Percentiles rank a stretch among this genome's conserved stretches.
Evolutionary conservation across 2,113 vertebrate species (phyloP).

Genomic region (Paramisgurnus dabryanus): DNA sequence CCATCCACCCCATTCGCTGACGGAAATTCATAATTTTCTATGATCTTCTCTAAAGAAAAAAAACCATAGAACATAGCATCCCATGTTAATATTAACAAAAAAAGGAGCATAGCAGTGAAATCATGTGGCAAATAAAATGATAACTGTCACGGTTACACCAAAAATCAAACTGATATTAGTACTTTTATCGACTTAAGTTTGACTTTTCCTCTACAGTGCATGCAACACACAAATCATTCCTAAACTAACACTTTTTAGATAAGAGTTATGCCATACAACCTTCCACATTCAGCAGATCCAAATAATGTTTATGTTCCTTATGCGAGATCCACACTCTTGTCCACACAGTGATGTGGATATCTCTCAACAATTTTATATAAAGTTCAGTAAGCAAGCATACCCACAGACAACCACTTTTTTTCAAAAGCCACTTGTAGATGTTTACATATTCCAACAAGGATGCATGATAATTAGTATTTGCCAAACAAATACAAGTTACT

Average conservation of each 20-base stretch:
- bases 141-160: too few relatives aligned
- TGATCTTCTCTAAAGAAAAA: conserved; percentile 74
- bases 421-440: not conserved
- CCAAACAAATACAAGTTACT: not conserved
- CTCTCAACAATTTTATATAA: not conserved
- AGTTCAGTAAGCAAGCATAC: not conserved
- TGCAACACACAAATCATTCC: too few relatives aligned
- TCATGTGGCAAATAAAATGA: too few relatives aligned
- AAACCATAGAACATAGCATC: not conserved
- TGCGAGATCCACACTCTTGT: not conserved
- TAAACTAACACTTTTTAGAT: not conserved
- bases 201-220: too few relatives aligned
- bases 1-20: conserved; percentile 97
- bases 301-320: conserved; percentile 5
- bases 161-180: too few relatives aligned
- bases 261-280: not conserved
- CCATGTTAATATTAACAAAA: not conserved
- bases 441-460: not conserved
- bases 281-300: not conserved
- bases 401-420: not conserved
- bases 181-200: too few relatives aligned
- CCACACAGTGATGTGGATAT: not conserved
- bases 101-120: not conserved
- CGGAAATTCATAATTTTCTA: conserved; percentile 99
- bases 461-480: not conserved